phyloP scores from a whole-genome alignment of 2,113 vertebrate species.

The Poeciliopsis prolifica region DNA sequence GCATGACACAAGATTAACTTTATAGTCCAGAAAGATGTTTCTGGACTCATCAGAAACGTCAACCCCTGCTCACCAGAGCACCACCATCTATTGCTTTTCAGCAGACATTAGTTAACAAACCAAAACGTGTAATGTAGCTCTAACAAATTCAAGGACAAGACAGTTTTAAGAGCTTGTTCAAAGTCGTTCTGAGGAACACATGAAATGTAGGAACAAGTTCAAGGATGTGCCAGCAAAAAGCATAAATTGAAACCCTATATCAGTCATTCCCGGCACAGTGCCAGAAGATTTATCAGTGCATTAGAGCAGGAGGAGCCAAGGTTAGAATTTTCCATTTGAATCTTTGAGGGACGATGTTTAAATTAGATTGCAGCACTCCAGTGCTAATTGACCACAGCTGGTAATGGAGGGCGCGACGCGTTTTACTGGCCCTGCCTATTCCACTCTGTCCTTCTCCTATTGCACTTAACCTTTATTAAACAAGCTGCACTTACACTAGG shows the following conservation, averaged over 20 bases:
- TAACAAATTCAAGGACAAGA: neutral
- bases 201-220: neutral
- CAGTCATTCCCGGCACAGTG: neutral
- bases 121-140: no score
- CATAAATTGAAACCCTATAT: neutral
- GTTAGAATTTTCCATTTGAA: neutral
- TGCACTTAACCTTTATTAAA: neutral
- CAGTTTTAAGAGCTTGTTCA: neutral
- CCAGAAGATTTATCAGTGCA: neutral
- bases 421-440: neutral
- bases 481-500: neutral
- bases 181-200: neutral
- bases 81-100: no score
- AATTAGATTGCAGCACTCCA: no score
- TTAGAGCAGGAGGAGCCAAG: neutral
- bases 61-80: no score
- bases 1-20: no score
- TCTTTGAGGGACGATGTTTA: neutral
- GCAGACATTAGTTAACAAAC: no score
- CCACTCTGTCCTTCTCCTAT: neutral
- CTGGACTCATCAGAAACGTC: no score
- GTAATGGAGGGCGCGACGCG: no score
- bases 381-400: no score
- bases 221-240: neutral
- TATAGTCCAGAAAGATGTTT: no score